Conservation (phyloP, 2,888 invertebrate genomes). For the Parapristionchus giblindavisi region DNA sequence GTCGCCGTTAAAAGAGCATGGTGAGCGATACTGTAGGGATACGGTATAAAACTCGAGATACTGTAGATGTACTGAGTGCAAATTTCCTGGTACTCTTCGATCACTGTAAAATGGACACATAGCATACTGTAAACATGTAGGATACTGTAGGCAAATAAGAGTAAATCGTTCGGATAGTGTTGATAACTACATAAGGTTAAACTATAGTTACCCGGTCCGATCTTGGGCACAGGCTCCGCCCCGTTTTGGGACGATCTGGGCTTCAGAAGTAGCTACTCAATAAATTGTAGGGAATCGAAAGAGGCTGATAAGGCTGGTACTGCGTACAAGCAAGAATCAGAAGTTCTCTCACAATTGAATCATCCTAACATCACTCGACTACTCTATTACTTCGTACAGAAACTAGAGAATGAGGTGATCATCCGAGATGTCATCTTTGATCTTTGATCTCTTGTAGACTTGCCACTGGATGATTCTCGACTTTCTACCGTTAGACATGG, state of each 20-base stretch:
- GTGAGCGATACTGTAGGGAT: constrained; percentile 41
- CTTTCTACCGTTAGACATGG: constrained; percentile 54
- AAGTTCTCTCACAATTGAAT: constrained; percentile 48
- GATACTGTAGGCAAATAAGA: no score
- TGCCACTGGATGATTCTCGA: constrained; percentile 57
- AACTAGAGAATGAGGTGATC: constrained; percentile 47
- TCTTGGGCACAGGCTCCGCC: background rate
- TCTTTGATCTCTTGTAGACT: constrained; percentile 37
- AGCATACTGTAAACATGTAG: no score
- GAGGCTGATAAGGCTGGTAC: background rate
- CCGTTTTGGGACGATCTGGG: background rate
- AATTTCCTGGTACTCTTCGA: no score
- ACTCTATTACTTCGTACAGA: constrained; percentile 50
- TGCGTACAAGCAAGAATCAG: constrained; percentile 44
- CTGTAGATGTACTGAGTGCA: background rate
- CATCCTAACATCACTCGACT: constrained; percentile 55
- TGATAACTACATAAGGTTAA: no score
- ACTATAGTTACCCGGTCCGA: background rate
- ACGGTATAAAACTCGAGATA: background rate
- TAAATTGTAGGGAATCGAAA: constrained; percentile 20
- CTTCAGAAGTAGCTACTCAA: background rate
- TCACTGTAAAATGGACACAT: no score
- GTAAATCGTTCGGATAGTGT: no score
- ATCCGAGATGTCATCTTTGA: background rate
- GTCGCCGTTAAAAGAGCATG: constrained; percentile 61